Percentiles rank a stretch among this genome's conserved stretches.
Evolutionary conservation across 2,797 vertebrate genomes (phyloP).

Genomic region (Euphonia xanthogaster): DNA sequence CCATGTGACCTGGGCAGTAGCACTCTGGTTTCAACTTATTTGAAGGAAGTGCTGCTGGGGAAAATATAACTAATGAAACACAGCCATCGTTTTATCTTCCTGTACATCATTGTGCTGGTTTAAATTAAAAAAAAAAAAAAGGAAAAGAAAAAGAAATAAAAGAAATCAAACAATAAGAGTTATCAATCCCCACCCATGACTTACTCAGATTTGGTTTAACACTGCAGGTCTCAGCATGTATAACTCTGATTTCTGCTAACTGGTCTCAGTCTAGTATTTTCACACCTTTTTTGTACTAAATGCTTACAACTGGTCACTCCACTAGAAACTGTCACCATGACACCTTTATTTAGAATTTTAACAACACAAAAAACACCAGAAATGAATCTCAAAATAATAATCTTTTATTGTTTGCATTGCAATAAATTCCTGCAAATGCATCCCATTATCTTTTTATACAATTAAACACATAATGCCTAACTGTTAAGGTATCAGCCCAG

Average conservation of each 20-base stretch:
- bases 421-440: slow-evolving; percentile 62
- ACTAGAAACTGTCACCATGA: slow-evolving; percentile 76
- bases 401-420: slow-evolving; percentile 55
- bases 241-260: slow-evolving; percentile 87
- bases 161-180: slow-evolving; percentile 55
- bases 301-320: slow-evolving; percentile 81
- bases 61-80: slow-evolving; percentile 52
- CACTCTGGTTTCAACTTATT: slow-evolving; percentile 5
- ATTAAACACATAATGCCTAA: slow-evolving; percentile 54
- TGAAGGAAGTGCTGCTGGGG: neutral
- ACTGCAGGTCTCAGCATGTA: slow-evolving; percentile 84
- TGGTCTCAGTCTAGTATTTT: slow-evolving; percentile 83
- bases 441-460: slow-evolving; percentile 59
- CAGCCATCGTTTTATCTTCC: slow-evolving; percentile 56
- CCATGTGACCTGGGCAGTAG: neutral
- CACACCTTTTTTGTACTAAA: slow-evolving; percentile 86
- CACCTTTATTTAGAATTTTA: slow-evolving; percentile 85
- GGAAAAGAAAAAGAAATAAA: neutral
- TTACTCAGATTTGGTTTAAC: slow-evolving; percentile 78
- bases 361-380: slow-evolving; percentile 75
- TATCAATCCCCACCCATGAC: slow-evolving; percentile 79
- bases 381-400: slow-evolving; percentile 61
- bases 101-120: neutral
- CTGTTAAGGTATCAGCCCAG: slow-evolving; percentile 44
- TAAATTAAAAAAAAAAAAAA: neutral